Evolutionary conservation across 2,113 vertebrate species (phyloP).

Genomic region (Chauna torquata): DNA sequence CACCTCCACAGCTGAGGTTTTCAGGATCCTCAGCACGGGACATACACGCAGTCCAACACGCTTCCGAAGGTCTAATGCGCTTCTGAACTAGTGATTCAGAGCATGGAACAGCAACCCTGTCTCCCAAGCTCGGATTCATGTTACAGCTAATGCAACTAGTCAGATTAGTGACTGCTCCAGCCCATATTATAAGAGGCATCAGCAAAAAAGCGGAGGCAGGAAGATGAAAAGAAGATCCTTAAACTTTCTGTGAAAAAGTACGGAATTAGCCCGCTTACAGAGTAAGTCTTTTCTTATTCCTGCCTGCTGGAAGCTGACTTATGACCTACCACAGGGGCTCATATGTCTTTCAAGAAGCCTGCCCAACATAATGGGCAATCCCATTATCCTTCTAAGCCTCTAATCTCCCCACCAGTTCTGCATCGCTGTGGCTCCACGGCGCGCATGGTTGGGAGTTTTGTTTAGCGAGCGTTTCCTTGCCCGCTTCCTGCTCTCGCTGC

Average conservation of each 20-base stretch:
- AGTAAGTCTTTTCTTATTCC: not conserved
- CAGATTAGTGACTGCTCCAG: not conserved
- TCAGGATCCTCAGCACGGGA: not conserved
- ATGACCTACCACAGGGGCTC: not conserved
- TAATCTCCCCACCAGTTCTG: fast-evolving
- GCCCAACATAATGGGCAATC: not conserved
- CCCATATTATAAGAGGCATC: fast-evolving
- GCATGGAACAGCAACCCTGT: not conserved
- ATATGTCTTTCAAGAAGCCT: fast-evolving
- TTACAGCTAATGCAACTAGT: not conserved
- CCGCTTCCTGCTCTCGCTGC: not conserved
- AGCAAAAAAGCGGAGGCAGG: not conserved
- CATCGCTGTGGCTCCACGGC: fast-evolving
- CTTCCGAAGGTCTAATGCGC: fast-evolving
- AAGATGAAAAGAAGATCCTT: not conserved
- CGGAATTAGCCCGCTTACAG: not conserved
- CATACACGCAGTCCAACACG: too few relatives aligned
- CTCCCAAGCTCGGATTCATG: not conserved
- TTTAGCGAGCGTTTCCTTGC: not conserved
- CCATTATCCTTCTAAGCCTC: not conserved
- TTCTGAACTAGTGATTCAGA: too few relatives aligned
- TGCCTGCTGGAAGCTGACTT: not conserved
- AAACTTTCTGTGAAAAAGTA: not conserved
- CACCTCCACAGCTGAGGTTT: not conserved
- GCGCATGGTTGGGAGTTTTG: fast-evolving